phyloP scores from a whole-genome alignment of 2,888 invertebrate species.

The Pinctada fucata region DNA sequence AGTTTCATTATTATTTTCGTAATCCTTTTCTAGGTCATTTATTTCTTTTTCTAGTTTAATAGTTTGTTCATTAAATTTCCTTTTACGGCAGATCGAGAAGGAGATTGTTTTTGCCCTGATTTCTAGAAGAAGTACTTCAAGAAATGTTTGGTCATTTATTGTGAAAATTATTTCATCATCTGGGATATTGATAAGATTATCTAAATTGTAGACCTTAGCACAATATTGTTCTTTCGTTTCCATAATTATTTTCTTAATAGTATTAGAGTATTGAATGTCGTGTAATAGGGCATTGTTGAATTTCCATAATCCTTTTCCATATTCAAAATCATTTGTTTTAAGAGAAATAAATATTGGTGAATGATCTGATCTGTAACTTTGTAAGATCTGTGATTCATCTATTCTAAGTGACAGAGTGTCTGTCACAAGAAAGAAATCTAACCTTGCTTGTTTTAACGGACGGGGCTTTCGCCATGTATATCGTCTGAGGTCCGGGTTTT shows the following conservation, averaged over 20 bases:
- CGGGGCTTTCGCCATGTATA: no score
- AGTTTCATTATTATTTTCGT: background rate
- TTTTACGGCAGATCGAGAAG: no score
- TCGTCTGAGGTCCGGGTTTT: no score
- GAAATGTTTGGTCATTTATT: background rate
- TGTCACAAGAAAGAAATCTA: no score
- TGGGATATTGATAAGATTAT: background rate
- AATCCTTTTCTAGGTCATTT: conserved; percentile 8
- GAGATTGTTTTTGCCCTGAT: background rate
- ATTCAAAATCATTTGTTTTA: no score
- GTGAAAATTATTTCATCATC: background rate
- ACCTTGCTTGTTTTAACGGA: no score
- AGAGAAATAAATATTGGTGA: no score
- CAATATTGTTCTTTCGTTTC: background rate
- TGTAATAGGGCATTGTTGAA: background rate
- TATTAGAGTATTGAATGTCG: background rate
- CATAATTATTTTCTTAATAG: background rate
- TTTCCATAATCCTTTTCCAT: background rate
- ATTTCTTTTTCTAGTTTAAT: background rate
- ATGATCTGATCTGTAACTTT: no score
- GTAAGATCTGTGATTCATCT: no score
- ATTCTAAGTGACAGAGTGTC: no score
- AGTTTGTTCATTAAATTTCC: no score
- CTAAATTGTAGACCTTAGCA: background rate
- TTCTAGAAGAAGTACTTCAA: background rate